Evolutionary conservation across 2,113 vertebrate genomes (phyloP), one percentile per base, ranked within the genome.

Genomic region (Myotis brandtii): DNA sequence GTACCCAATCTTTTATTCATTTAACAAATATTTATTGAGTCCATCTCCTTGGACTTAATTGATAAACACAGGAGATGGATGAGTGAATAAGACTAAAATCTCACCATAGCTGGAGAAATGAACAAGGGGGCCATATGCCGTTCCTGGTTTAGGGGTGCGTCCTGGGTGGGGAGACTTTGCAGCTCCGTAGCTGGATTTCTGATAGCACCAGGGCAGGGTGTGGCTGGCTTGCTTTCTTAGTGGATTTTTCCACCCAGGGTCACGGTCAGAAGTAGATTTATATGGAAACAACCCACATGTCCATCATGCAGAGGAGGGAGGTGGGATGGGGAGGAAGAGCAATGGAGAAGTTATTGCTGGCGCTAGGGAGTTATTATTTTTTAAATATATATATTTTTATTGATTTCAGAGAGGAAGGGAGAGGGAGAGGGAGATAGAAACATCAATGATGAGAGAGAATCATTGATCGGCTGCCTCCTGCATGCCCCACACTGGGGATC

Each of bases 101-200:
- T 75, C 48, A 14, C 43, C 21, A 2, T 2, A 21, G 23, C 23
- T 12, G 10, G 79, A 62, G 30, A 91, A 12, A 79, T 56, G 30
- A 93, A 20, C 10, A 46, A 62, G 27, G 20, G 87, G 52, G 25
- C 0, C 3, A 0, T 10, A 2, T 5, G 34, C 14, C 18, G 8
- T 5, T 62, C 17, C 27, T 37, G 3, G 18, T 14, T 12, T 37
- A 17, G 2, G n/a, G 46, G 16, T 34, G 32, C 3, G 52, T 79
- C 52, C 67, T 59, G 67, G 79, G 97, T 93, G 93, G 40, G 48
- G 89, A 96, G 96, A 48, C 21, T 92, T 48, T 48, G 66, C 2
- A 59, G 43, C 37, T 77, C 9, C 9, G 30, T 82, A 92, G n/a
- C 40, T 12, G 54, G 70, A 75, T n/a, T 95, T 91, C 91, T 75